Base-by-base conservation (phyloP, 2,113 vertebrate species). In the Rhegmatorhina hoffmannsi region DNA sequence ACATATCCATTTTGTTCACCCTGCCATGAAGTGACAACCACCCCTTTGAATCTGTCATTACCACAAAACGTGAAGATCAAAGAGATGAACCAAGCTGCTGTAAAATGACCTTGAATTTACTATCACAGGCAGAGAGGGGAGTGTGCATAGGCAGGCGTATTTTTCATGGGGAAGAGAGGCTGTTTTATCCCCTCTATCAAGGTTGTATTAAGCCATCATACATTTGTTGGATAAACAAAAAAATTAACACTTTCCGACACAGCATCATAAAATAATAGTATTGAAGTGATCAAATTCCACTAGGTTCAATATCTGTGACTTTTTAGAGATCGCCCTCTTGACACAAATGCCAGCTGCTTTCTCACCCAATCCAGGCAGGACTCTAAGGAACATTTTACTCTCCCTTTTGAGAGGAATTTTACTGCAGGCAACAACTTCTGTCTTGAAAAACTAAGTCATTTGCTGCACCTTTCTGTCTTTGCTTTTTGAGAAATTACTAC, bases 41-140 rank as follows among this genome's bases (percentile, higher is more conserved):
- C 40, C 33, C 17, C 34, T 94, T 64, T 81, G 50, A 92, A 91
- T 90, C 40, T 84, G 72, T 73, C 92, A 68, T 90, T 80, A 77
- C 18, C 69, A 88, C 81, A 85, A 86, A 88, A 60, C 1, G 18
- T 20, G 18, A 94, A 78, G 60, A 77, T 84, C n/a, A 67, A 66
- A 74, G 86, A 89, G 46, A 87, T 84, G 84, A 94, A 70, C 87
- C 34, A 40, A 6, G 3, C 40, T 76, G 88, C 67, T 73, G 24
- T 49, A 94, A 84, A 72, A 46, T 76, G 82, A 94, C 96, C 94
- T 96, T 94, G 82, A 80, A 62, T 72, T 81, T 87, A 52, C 56
- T 64, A 38, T 50, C 53, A 58, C 17, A 78, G 44, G 59, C 38
- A 80, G 49, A 58, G 49, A 44, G 34, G 47, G 46, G 11, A 73